Evolutionary conservation across 2,888 invertebrate species (phyloP).

Genomic region (Copidosoma aretas): DNA sequence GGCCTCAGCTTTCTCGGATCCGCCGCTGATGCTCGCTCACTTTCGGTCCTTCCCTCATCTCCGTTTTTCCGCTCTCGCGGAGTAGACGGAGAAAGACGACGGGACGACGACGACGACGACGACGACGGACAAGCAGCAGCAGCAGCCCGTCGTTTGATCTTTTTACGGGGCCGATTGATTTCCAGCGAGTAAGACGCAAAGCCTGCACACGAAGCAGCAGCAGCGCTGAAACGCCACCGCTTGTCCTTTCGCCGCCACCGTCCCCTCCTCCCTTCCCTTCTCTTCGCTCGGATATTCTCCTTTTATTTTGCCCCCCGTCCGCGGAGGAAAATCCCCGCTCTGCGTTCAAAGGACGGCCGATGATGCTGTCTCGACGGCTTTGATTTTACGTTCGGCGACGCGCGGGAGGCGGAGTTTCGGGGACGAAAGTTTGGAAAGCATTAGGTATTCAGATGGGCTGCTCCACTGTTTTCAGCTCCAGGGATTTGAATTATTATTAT

Average conservation of each 20-base stretch:
- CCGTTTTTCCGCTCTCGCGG: slow-evolving; percentile 19
- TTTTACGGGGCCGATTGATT: slow-evolving; percentile 36
- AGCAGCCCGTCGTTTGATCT: slow-evolving; percentile 33
- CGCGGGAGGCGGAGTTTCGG: too few relatives aligned
- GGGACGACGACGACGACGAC: background rate
- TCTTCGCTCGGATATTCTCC: slow-evolving; percentile 3
- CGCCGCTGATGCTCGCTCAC: background rate
- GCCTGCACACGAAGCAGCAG: too few relatives aligned
- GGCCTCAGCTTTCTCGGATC: slow-evolving; percentile 22
- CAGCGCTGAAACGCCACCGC: too few relatives aligned
- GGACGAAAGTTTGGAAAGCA: too few relatives aligned
- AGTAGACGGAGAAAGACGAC: too few relatives aligned
- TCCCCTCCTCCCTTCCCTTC: too few relatives aligned
- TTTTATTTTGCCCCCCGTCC: background rate
- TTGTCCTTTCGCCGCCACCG: slow-evolving; percentile 10
- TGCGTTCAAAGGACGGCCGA: too few relatives aligned
- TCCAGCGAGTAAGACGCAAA: slow-evolving; percentile 28
- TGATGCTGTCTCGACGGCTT: too few relatives aligned
- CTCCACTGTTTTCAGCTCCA: too few relatives aligned
- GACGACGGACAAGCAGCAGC: slow-evolving; percentile 8
- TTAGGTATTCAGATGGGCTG: too few relatives aligned
- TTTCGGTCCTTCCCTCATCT: background rate
- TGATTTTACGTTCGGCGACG: too few relatives aligned
- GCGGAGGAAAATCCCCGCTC: background rate
- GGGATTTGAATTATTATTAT: too few relatives aligned